Evolutionary conservation across 2,888 invertebrate species (phyloP).

Genomic region (Campoplex nolae): DNA sequence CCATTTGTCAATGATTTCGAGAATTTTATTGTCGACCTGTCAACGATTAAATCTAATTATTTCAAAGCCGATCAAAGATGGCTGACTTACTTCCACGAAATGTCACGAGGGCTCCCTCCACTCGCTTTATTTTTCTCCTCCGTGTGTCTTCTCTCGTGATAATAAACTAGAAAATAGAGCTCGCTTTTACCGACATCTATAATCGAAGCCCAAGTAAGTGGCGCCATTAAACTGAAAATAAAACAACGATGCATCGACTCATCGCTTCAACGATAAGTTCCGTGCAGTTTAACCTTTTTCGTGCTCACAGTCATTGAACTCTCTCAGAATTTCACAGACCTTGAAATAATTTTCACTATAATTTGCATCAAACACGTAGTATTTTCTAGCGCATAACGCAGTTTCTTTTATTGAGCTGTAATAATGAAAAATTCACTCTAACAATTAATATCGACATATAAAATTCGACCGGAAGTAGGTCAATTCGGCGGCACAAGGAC

Average conservation of each 20-base stretch:
- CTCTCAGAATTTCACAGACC: not conserved
- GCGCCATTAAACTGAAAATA: not conserved
- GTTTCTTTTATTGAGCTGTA: conserved; percentile 19
- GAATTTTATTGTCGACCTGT: conserved; percentile 37
- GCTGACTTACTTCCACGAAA: not conserved
- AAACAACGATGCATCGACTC: no score
- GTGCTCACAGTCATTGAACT: not conserved
- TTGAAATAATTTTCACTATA: not conserved
- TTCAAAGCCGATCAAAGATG: conserved; percentile 12
- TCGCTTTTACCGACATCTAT: not conserved
- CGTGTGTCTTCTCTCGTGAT: not conserved
- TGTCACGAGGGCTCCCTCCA: conserved; percentile 8
- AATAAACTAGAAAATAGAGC: not conserved
- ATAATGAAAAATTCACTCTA: not conserved
- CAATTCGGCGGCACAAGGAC: conserved; percentile 42
- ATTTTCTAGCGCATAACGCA: conserved; percentile 3
- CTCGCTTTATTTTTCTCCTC: not conserved
- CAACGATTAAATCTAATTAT: conserved; percentile 16
- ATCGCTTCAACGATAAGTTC: not conserved
- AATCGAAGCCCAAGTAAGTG: not conserved
- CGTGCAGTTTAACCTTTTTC: not conserved
- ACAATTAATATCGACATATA: not conserved
- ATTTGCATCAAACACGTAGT: not conserved
- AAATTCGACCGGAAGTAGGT: conserved; percentile 12
- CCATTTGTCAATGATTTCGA: not conserved